Conservation (phyloP, 1,140 invertebrate species). For the Ectropis grisescens region DNA sequence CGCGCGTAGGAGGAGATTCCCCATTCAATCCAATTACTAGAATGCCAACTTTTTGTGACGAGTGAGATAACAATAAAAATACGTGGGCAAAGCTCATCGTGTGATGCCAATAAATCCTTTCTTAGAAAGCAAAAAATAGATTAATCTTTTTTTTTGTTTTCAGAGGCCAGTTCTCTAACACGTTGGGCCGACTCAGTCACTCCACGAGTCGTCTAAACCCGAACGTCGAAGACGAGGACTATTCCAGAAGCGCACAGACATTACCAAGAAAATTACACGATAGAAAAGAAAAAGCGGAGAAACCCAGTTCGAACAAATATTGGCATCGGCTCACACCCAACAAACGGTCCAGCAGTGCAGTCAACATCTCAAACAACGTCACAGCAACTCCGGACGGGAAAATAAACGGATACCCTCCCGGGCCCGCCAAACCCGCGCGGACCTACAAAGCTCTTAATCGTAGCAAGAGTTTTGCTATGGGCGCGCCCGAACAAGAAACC, state of each 20-base stretch:
- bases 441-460: conserved; percentile 82
- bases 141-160: conserved; percentile 42
- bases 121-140: conserved; percentile 16
- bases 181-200: conserved; percentile 84
- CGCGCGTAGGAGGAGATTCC: conserved; percentile 43
- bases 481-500: conserved; percentile 67
- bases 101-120: conserved; percentile 25
- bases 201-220: conserved; percentile 78
- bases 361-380: conserved; percentile 82
- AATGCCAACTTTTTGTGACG: conserved; percentile 44
- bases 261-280: conserved; percentile 79
- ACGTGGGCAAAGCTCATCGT: conserved; percentile 39
- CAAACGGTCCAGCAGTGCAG: conserved; percentile 75
- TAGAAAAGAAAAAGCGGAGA: conserved; percentile 63
- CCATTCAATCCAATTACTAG: conserved; percentile 55
- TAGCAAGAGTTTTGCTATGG: conserved; percentile 89
- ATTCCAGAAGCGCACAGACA: conserved; percentile 80
- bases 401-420: conserved; percentile 62
- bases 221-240: conserved; percentile 70
- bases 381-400: conserved; percentile 62
- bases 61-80: conserved; percentile 34
- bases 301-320: conserved; percentile 54
- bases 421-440: conserved; percentile 79
- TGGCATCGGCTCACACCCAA: conserved; percentile 68
- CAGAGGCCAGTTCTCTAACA: conserved; percentile 73